phyloP scores from a whole-genome alignment of 2,113 vertebrate genomes.

The Mus spicilegus region DNA sequence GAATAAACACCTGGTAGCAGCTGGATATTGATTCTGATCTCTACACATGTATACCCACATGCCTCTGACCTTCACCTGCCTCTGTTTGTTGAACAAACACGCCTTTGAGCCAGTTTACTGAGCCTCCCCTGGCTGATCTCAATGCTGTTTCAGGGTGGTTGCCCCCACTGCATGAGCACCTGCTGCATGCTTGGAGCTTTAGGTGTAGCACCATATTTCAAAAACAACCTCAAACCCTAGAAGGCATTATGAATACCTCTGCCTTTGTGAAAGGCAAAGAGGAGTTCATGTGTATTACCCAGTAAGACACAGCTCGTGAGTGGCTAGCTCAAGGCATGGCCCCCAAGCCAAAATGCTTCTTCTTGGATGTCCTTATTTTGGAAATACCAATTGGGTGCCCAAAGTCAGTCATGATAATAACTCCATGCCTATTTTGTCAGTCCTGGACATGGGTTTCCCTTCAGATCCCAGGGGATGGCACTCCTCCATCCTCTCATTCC shows the following conservation, averaged over 20 bases:
- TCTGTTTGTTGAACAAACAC: conserved; percentile 69
- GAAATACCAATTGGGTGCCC: neutral
- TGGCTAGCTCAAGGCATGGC: neutral
- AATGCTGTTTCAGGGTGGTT: neutral
- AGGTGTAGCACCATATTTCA: neutral
- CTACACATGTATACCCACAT: neutral
- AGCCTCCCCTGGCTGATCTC: neutral
- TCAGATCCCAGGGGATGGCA: neutral
- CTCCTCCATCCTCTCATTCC: neutral
- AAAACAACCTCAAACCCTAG: neutral
- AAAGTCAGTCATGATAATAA: neutral
- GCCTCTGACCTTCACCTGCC: neutral
- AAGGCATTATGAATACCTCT: neutral
- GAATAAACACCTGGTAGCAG: neutral
- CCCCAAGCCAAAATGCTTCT: neutral
- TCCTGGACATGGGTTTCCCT: neutral
- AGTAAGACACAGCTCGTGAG: neutral
- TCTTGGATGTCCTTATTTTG: neutral
- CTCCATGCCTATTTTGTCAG: neutral
- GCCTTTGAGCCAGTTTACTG: conserved; percentile 70
- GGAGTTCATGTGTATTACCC: neutral
- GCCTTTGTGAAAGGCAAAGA: neutral
- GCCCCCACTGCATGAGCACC: neutral
- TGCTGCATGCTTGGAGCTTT: neutral
- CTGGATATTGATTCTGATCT: neutral